Conservation (phyloP, 2,888 invertebrate genomes). For the Troglohyphantes excavatus region DNA sequence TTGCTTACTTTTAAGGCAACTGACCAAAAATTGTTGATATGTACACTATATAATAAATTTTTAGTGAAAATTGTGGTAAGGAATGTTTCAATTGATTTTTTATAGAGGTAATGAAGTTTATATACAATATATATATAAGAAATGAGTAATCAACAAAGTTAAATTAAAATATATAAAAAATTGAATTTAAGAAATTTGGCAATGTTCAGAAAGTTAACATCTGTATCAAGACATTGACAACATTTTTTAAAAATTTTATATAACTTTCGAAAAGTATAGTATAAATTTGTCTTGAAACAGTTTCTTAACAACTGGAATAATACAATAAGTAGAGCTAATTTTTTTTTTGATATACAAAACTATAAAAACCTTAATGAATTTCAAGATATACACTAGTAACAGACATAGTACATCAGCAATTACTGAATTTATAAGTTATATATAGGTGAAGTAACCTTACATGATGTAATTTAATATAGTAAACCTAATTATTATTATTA, state of each 20-base stretch:
- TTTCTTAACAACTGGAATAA: background rate
- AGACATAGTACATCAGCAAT: too few species aligned
- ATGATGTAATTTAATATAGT: too few species aligned
- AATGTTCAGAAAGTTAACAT: background rate
- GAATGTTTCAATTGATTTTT: background rate
- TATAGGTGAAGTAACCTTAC: too few species aligned
- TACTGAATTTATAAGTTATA: too few species aligned
- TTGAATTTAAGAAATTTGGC: background rate
- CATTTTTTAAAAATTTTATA: background rate
- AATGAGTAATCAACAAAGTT: background rate
- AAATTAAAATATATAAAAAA: background rate
- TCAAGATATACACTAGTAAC: too few species aligned
- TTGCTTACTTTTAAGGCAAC: background rate
- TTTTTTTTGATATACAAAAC: too few species aligned
- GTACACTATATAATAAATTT: conserved; percentile 20
- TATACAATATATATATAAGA: background rate
- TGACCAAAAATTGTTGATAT: conserved; percentile 9
- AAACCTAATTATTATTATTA: too few species aligned
- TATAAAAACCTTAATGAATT: too few species aligned
- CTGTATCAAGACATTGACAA: background rate
- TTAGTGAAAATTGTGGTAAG: background rate
- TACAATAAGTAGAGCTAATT: too few species aligned
- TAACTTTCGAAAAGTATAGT: background rate
- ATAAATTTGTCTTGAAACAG: background rate
- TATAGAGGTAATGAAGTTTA: background rate